Evolutionary conservation across 1,140 invertebrate genomes (phyloP).

Genomic region (Drosophila obscura): DNA sequence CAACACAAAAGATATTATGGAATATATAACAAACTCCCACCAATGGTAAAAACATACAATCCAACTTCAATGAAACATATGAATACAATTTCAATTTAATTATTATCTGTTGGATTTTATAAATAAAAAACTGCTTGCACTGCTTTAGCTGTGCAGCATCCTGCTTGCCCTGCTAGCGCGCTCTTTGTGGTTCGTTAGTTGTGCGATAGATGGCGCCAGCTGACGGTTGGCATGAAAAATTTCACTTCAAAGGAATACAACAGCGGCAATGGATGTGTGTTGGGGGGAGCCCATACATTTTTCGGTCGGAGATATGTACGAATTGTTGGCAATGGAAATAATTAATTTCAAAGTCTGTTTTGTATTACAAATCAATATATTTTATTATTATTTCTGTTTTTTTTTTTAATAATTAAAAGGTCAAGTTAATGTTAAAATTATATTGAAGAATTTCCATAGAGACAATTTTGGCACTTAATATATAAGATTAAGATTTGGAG

Average conservation of each 20-base stretch:
- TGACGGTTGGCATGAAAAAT: background rate
- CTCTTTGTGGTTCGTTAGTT: conserved; percentile 29
- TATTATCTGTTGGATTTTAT: no score
- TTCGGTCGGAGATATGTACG: background rate
- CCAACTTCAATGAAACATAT: no score
- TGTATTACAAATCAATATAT: background rate
- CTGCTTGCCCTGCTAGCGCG: conserved; percentile 19
- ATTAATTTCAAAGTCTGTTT: background rate
- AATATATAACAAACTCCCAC: no score
- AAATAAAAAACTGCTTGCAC: no score
- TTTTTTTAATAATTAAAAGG: background rate
- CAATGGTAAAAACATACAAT: no score
- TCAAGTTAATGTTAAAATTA: no score
- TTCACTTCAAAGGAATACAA: background rate
- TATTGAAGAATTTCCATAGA: no score
- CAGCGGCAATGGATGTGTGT: background rate
- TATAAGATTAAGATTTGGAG: no score
- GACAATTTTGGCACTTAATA: no score
- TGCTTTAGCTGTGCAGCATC: conserved; percentile 28
- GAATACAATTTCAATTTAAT: no score
- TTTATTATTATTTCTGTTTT: background rate
- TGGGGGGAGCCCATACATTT: no score
- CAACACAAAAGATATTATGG: no score
- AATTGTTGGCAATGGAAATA: conserved; percentile 21
- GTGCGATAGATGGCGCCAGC: conserved; percentile 60